Evolutionary conservation across 2,113 vertebrate genomes (phyloP).

Genomic region (Pelecanus crispus): DNA sequence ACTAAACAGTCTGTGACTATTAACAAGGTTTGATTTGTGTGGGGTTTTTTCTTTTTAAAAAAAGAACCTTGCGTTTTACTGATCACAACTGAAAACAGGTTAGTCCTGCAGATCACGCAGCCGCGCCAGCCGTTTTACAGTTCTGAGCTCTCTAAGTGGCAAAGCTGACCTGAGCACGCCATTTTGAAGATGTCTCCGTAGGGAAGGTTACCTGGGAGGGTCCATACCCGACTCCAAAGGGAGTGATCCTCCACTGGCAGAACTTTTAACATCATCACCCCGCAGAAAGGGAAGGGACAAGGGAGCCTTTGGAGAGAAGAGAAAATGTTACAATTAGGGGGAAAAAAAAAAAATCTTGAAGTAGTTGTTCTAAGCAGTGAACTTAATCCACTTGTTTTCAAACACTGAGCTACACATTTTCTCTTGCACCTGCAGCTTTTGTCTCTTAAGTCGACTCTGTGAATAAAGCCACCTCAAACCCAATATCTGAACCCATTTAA

Average conservation of each 20-base stretch:
- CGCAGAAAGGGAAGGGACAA: neutral
- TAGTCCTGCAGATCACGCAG: neutral
- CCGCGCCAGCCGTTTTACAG: accelerated
- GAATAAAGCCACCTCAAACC: neutral
- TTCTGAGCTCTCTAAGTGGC: neutral
- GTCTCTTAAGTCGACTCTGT: neutral
- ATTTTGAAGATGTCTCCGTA: accelerated
- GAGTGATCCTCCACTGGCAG: neutral
- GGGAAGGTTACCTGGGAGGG: neutral
- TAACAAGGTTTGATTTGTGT: neutral
- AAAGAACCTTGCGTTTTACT: neutral
- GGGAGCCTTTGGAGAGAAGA: neutral
- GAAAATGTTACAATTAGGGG: neutral
- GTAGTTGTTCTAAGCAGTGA: neutral
- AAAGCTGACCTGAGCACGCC: accelerated
- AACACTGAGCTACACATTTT: neutral
- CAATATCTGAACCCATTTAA: neutral
- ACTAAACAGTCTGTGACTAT: neutral
- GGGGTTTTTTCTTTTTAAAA: neutral
- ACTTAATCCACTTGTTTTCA: neutral
- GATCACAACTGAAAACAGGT: neutral
- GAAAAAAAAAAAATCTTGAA: neutral
- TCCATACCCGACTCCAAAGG: neutral
- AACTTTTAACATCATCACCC: neutral
- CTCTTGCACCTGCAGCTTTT: neutral